Conservation (phyloP, 2,888 invertebrate species). For the Alsophila aescularia region DNA sequence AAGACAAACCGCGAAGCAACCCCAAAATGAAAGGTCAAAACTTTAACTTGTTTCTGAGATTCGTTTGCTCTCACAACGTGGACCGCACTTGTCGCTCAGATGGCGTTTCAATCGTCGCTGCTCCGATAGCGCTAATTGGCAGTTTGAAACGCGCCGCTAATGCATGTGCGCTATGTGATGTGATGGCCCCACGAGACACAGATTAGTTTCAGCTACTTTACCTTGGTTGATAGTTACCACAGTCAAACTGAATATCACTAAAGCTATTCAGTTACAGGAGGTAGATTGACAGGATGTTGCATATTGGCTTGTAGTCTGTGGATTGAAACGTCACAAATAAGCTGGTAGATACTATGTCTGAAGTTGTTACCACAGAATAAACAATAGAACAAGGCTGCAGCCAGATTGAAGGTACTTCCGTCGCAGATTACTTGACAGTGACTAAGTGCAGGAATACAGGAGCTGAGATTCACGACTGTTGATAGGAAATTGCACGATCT, state of each 20-base stretch:
- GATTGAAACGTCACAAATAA: too few relatives aligned
- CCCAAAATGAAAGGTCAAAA: too few relatives aligned
- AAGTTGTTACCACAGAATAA: too few relatives aligned
- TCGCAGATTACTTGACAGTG: conserved; percentile 7
- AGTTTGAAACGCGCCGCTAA: conserved; percentile 77
- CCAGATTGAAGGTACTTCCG: conserved; percentile 2
- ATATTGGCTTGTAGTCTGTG: neutral
- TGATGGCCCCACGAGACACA: conserved; percentile 43
- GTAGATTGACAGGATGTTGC: conserved; percentile 3
- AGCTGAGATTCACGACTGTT: neutral
- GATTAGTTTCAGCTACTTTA: neutral
- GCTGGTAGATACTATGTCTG: too few relatives aligned
- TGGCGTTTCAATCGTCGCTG: conserved; percentile 70
- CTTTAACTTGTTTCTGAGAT: too few relatives aligned
- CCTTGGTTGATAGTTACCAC: neutral
- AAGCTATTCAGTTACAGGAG: neutral
- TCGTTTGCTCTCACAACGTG: neutral
- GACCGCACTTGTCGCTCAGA: conserved; percentile 40
- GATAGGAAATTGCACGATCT: neutral
- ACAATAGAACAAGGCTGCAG: neutral
- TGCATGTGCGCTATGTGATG: conserved; percentile 63
- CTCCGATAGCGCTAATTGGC: conserved; percentile 68
- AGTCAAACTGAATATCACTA: too few relatives aligned
- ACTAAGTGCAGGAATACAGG: neutral
- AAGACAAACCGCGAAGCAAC: too few relatives aligned